Conservation (phyloP, 2,888 invertebrate genomes). For the Parochlus steinenii region DNA sequence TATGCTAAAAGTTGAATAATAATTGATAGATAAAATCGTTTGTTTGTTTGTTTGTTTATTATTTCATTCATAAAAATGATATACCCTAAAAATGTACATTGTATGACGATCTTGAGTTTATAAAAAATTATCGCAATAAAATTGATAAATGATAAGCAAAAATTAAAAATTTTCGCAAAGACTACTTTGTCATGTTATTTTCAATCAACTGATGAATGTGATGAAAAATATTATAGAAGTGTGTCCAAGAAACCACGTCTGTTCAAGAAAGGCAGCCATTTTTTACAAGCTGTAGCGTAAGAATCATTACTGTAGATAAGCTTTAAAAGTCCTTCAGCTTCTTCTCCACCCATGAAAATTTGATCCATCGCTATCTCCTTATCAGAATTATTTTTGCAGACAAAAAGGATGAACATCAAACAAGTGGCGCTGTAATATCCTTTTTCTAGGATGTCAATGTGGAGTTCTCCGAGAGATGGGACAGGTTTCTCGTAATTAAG, state of each 20-base stretch:
- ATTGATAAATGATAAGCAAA: no score
- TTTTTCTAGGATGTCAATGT: slow-evolving; percentile 5
- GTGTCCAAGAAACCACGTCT: not conserved
- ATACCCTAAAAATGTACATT: no score
- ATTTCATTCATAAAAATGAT: no score
- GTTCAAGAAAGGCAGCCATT: not conserved
- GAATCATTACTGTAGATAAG: not conserved
- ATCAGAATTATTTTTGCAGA: slow-evolving; percentile 1
- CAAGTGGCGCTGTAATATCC: not conserved
- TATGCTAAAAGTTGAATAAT: no score
- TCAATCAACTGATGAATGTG: not conserved
- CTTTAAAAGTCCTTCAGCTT: not conserved
- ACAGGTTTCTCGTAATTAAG: slow-evolving; percentile 1
- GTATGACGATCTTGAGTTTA: no score
- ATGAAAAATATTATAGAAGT: not conserved
- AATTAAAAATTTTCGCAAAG: no score
- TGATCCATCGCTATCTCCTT: not conserved
- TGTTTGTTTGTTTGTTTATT: no score
- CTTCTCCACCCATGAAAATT: not conserved
- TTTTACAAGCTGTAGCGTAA: not conserved
- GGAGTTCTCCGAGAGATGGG: slow-evolving; percentile 3
- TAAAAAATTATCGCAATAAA: no score
- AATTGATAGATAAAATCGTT: no score
- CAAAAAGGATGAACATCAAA: not conserved
- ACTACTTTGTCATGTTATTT: not conserved